Evolutionary conservation across 2,888 invertebrate species (phyloP).

Genomic region (Meiosimyza platycephala): DNA sequence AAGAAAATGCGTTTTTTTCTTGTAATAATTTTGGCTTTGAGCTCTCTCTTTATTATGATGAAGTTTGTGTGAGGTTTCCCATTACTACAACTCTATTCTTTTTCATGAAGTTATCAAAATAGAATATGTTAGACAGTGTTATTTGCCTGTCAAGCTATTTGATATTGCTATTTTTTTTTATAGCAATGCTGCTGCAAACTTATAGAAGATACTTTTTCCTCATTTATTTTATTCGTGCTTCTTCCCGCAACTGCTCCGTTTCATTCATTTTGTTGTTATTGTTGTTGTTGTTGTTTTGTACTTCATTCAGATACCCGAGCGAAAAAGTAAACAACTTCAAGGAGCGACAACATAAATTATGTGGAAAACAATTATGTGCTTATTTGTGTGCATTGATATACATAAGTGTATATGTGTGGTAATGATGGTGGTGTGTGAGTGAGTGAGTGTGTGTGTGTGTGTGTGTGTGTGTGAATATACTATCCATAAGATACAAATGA

Average conservation of each 20-base stretch:
- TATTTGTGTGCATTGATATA: not conserved
- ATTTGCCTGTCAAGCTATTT: slow-evolving; percentile 16
- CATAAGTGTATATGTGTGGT: not conserved
- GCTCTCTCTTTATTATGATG: too few species aligned
- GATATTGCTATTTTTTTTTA: slow-evolving; percentile 8
- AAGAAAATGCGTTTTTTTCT: too few species aligned
- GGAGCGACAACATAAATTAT: slow-evolving; percentile 26
- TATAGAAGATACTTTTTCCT: not conserved
- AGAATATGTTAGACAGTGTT: slow-evolving; percentile 11
- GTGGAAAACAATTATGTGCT: slow-evolving; percentile 21
- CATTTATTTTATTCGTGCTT: not conserved
- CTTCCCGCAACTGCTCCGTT: not conserved
- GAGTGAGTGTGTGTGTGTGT: not conserved
- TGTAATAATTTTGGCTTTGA: too few species aligned
- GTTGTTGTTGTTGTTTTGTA: not conserved
- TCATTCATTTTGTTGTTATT: not conserved
- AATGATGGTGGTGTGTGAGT: not conserved
- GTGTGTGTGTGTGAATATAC: not conserved
- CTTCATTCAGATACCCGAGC: not conserved
- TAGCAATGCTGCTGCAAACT: not conserved
- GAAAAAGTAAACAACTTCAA: slow-evolving; percentile 4
- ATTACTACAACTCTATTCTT: too few species aligned
- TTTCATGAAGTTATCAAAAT: too few species aligned
- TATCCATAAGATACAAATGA: slow-evolving; percentile 8
- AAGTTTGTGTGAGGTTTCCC: too few species aligned